Percentiles rank a stretch among this genome's conserved stretches.
Evolutionary conservation across 2,797 vertebrate species (phyloP).

Genomic region (Xenops minutus): DNA sequence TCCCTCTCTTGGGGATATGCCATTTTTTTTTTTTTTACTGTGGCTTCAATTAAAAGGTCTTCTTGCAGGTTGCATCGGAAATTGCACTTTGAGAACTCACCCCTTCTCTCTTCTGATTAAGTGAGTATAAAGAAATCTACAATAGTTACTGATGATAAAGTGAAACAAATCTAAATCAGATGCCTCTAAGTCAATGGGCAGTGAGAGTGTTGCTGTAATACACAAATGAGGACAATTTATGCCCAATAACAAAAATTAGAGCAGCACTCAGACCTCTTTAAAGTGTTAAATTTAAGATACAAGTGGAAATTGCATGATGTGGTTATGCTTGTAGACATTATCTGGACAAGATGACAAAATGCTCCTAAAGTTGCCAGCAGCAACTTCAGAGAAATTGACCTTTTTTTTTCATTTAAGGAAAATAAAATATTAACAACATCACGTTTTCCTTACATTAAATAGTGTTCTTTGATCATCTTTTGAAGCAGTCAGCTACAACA

Average conservation of each 20-base stretch:
- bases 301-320: neutral
- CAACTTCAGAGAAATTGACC: neutral
- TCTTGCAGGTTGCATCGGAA: neutral
- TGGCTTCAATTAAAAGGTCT: neutral
- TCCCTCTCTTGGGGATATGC: neutral
- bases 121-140: neutral
- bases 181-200: neutral
- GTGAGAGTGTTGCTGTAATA: neutral
- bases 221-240: neutral
- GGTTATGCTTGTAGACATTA: neutral
- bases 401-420: neutral
- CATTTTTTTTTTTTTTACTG: accelerated
- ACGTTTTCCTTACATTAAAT: neutral
- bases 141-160: neutral
- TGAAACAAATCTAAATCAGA: neutral
- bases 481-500: neutral
- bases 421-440: neutral
- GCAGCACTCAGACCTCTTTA: neutral
- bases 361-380: neutral
- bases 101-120: neutral
- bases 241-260: neutral
- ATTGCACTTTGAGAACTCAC: neutral
- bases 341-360: neutral
- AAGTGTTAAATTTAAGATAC: neutral
- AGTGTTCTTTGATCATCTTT: neutral